Percentiles rank a stretch among this genome's conserved stretches.
These are phyloP conservation scores for Branchinecta lindahli DNA, from an alignment of 1,140 invertebrate species.

Conservation along the genomic window DNA sequence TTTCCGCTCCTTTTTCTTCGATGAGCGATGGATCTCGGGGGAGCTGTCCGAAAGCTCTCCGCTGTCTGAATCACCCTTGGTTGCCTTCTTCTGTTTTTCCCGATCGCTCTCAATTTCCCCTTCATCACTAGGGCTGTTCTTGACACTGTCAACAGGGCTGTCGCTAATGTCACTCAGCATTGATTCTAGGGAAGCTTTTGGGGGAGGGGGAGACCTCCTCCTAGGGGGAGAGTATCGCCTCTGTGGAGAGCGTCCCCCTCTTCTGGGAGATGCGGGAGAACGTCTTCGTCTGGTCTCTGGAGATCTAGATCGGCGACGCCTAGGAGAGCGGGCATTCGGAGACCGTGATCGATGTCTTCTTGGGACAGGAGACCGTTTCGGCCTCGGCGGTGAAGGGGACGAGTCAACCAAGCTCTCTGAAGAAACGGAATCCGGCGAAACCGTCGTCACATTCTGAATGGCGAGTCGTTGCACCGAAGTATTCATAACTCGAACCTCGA, in stretches of 20 bases:
- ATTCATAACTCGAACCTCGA: background rate
- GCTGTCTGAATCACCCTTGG: background rate
- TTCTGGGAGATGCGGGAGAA: too few relatives aligned
- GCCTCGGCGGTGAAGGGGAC: background rate
- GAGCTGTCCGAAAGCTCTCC: background rate
- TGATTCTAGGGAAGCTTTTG: background rate
- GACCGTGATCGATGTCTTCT: too few relatives aligned
- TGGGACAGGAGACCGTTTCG: too few relatives aligned
- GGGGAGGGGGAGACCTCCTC: background rate
- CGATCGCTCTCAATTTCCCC: background rate
- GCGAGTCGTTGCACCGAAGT: background rate
- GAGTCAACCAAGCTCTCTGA: background rate
- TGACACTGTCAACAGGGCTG: background rate
- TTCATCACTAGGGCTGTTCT: slow-evolving; percentile 1
- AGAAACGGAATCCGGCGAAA: background rate
- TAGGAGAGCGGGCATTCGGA: too few relatives aligned
- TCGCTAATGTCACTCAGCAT: slow-evolving; percentile 8
- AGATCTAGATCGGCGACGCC: too few relatives aligned
- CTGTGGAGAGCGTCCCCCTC: too few relatives aligned
- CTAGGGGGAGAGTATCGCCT: too few relatives aligned
- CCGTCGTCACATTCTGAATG: background rate
- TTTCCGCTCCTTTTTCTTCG: background rate
- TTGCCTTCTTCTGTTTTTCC: background rate
- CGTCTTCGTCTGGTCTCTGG: too few relatives aligned
- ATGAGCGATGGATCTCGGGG: background rate